These are phyloP conservation scores for Coracias cyanogaster DNA, from an alignment of 2,797 vertebrate genomes.

Conservation along the genomic window DNA sequence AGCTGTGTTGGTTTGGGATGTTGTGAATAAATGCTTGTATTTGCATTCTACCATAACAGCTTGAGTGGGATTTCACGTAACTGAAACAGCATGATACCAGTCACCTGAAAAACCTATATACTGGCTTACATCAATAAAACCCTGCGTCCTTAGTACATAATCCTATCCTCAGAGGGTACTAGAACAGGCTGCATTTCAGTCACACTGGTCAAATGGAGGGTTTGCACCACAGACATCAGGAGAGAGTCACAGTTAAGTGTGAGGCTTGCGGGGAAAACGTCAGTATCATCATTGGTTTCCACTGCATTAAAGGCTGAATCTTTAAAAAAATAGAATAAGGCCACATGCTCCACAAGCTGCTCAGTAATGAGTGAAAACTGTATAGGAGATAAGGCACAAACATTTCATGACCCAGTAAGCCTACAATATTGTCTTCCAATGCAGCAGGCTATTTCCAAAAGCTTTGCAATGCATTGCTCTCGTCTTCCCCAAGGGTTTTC, in stretches of 20 bases:
- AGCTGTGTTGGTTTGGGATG: background rate
- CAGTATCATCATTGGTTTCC: background rate
- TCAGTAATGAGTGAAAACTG: background rate
- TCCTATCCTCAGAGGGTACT: background rate
- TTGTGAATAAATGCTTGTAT: background rate
- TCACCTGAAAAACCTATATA: too few relatives aligned
- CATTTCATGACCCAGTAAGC: background rate
- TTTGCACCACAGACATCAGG: background rate
- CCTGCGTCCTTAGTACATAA: background rate
- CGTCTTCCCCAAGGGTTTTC: background rate
- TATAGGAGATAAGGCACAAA: background rate
- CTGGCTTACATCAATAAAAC: background rate
- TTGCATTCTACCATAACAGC: background rate
- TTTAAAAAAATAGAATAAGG: conserved; percentile 8
- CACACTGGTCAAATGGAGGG: background rate
- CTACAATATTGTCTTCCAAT: background rate
- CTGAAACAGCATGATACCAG: too few relatives aligned
- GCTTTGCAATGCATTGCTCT: background rate
- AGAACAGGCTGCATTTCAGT: background rate
- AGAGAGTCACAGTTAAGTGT: background rate
- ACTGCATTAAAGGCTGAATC: background rate
- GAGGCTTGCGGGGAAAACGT: conserved; percentile 1
- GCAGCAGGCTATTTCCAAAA: background rate
- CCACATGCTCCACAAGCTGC: conserved; percentile 21
- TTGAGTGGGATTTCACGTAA: background rate